Evolutionary conservation across 2,113 vertebrate species (phyloP), one percentile per base, ranked within the genome.

Genomic region (Hepsetus odoe): DNA sequence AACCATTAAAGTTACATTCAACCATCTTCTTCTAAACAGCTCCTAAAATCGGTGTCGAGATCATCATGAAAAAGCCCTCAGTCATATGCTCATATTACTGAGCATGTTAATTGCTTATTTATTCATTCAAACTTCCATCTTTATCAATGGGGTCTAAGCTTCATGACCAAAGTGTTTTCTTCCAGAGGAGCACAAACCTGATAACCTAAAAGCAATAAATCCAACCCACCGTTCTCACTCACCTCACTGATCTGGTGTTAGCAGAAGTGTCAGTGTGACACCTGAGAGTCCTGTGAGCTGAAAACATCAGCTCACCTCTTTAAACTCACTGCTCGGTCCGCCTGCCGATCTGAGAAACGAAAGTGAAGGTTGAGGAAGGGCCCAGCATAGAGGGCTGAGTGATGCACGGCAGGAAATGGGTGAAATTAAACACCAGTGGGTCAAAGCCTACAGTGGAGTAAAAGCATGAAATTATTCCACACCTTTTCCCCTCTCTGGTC

Each of bases 281-380:
- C 28, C 26, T 42, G 26, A 28, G 33, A 18, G 22, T 28, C 32
- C 32, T 68, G 33, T 68, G 64, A 62, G 11, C 8, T 24, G 13
- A 22, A 30, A 55, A 42, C 24, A 59, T n/a, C 24, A 5, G 12
- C 1, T 49, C 22, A 5, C 30, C 24, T 72, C 69, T 72, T 73
- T 71, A 79, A 70, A 75, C 0, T 0, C 1, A 12, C 12, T 16
- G 4, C 18, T 22, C n/a, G 8, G 3, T 24, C 5, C 20, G 22
- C 35, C 10, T 35, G 20, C 11, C 9, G 1, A 24, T 0, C 22
- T 62, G 18, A 51, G 77, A 84, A 85, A 78, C 70, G 77, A 82
- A 85, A 85, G 44, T 30, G 11, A 51, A 73, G 6, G 7, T 18
- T 22, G 4, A 76, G 18, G 10, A 49, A 70, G 80, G 77, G 80